A percentile compares a stretch with the other conserved stretches of the same genome.
Conservation (phyloP, 2,888 invertebrate species). For the Andrena chrysosceles region DNA sequence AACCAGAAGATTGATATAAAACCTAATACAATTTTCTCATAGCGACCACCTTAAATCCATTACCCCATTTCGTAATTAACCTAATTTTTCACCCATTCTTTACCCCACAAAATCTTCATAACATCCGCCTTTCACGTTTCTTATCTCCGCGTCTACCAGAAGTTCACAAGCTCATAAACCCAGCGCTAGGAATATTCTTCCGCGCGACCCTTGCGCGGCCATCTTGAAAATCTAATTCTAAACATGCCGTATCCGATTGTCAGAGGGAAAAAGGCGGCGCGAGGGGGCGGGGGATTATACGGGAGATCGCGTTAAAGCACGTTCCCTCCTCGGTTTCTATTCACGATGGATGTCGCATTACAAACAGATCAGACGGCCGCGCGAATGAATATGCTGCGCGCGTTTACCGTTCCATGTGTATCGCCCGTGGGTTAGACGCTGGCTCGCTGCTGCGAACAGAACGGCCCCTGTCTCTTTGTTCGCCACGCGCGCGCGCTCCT, state of each 20-base stretch:
- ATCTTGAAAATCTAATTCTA: conserved; percentile 20
- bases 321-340: conserved; percentile 30
- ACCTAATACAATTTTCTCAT: too few relatives aligned
- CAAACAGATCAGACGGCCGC: conserved; percentile 56
- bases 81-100: neutral
- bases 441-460: neutral
- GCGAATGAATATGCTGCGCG: conserved; percentile 60
- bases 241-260: conserved; percentile 1
- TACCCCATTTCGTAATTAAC: too few relatives aligned
- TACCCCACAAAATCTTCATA: neutral
- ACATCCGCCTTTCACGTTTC: neutral
- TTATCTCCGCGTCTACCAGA: neutral
- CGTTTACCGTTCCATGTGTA: conserved; percentile 60
- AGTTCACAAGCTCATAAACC: neutral
- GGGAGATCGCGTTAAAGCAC: conserved; percentile 33
- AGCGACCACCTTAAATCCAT: too few relatives aligned
- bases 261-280: neutral
- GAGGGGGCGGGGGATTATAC: conserved; percentile 23
- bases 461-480: conserved; percentile 59
- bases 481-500: conserved; percentile 34
- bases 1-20: too few relatives aligned
- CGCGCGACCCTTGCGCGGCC: neutral
- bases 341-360: conserved; percentile 52
- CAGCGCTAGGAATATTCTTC: neutral
- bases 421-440: conserved; percentile 33